These are phyloP conservation scores for Trichomycterus rosablanca DNA, from an alignment of 2,113 vertebrate species.

Conservation along the genomic window DNA sequence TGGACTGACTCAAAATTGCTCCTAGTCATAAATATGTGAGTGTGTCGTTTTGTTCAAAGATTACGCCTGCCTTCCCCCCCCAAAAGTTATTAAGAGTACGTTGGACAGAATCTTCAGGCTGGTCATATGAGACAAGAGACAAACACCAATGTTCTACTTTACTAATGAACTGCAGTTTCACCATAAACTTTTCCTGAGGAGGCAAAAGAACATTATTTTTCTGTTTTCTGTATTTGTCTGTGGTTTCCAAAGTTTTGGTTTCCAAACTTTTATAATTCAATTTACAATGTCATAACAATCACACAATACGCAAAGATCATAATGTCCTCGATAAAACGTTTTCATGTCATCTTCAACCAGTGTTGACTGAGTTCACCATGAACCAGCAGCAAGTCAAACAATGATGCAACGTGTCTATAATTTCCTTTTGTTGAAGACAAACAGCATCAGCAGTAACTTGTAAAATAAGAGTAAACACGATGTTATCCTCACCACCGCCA, in stretches of 20 bases:
- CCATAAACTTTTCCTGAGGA: too few relatives aligned
- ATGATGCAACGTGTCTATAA: background rate
- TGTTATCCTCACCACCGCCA: background rate
- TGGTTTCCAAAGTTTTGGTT: background rate
- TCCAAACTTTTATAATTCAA: background rate
- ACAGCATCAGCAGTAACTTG: background rate
- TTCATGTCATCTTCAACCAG: background rate
- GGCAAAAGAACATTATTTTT: too few relatives aligned
- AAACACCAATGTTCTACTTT: too few relatives aligned
- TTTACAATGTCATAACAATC: background rate
- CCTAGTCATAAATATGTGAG: too few relatives aligned
- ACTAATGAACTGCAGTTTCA: too few relatives aligned
- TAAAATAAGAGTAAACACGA: background rate
- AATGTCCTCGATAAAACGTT: background rate
- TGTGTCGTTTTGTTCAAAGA: too few relatives aligned
- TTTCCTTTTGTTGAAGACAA: conserved; percentile 6
- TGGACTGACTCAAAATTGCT: too few relatives aligned
- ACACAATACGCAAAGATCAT: background rate
- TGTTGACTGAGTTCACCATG: background rate
- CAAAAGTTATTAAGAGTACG: too few relatives aligned
- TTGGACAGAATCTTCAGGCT: too few relatives aligned
- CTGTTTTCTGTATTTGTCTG: background rate
- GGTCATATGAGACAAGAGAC: too few relatives aligned
- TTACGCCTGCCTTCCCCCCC: too few relatives aligned
- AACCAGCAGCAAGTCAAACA: conserved; percentile 2